A percentile compares a stretch with the other conserved stretches of the same genome.
phyloP scores from a whole-genome alignment of 2,888 invertebrate species.

The Prenolepis imparis region DNA sequence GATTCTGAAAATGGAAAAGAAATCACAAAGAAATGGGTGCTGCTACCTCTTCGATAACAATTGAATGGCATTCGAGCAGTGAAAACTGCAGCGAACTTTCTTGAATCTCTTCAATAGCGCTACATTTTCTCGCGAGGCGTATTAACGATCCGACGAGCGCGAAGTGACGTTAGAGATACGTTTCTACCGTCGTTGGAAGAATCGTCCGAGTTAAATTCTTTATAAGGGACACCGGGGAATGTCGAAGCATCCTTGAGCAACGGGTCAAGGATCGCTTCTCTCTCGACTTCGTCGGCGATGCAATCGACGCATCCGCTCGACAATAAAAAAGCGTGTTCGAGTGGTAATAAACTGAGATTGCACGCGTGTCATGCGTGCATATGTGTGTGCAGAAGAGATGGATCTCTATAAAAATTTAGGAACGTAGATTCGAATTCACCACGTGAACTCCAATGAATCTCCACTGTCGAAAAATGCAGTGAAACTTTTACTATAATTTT shows the following conservation, averaged over 20 bases:
- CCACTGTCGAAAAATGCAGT: background rate
- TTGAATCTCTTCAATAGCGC: constrained; percentile 42
- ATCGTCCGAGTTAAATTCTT: constrained; percentile 52
- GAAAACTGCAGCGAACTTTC: constrained; percentile 45
- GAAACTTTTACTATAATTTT: constrained; percentile 13
- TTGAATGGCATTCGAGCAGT: constrained; percentile 29
- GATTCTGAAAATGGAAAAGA: constrained; percentile 26
- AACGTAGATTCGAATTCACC: background rate
- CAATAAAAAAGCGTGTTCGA: constrained; percentile 33
- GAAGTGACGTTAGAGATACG: constrained; percentile 47
- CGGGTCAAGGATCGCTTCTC: constrained; percentile 63
- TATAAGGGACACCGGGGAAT: constrained; percentile 45
- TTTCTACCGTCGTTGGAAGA: constrained; percentile 30
- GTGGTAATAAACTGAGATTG: constrained; percentile 29
- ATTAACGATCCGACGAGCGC: constrained; percentile 52
- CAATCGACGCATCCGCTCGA: constrained; percentile 8
- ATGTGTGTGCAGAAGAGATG: background rate
- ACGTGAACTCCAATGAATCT: background rate
- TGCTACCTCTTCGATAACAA: constrained; percentile 38
- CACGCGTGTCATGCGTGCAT: background rate
- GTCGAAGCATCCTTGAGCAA: constrained; percentile 31
- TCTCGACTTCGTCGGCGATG: constrained; percentile 35
- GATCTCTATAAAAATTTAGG: background rate
- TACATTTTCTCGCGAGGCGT: constrained; percentile 53
- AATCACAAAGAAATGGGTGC: constrained; percentile 36